These are phyloP conservation scores for Phyllotis vaccarum DNA, from an alignment of 2,797 vertebrate genomes.

Conservation along the genomic window DNA sequence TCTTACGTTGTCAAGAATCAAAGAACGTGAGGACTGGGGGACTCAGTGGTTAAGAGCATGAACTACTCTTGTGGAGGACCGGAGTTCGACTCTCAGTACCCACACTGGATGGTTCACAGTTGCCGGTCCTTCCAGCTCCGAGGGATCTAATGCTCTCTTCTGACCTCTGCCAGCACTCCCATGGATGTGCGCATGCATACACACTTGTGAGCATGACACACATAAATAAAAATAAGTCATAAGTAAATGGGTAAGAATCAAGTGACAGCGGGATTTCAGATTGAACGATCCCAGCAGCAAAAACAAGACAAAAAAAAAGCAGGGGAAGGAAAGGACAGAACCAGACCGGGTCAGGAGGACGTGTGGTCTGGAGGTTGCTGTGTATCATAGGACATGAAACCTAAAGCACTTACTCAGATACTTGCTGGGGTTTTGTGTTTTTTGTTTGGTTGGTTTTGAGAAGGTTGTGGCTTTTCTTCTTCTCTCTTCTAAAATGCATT, in stretches of 20 bases:
- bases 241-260: not conserved
- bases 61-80: not conserved
- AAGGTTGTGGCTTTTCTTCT: not conserved
- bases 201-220: not conserved
- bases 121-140: not conserved
- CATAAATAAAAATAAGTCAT: not conserved
- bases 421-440: not conserved
- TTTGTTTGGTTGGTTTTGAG: not conserved
- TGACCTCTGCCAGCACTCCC: not conserved
- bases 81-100: not conserved
- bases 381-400: not conserved
- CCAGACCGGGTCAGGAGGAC: not conserved
- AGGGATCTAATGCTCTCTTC: not conserved
- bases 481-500: not conserved
- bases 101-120: too few species aligned
- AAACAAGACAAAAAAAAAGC: not conserved
- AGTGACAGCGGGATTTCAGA: not conserved
- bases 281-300: fast-evolving
- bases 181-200: not conserved
- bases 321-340: too few species aligned
- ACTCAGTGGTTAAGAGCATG: not conserved
- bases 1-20: not conserved
- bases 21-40: not conserved
- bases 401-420: not conserved
- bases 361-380: fast-evolving